Evolutionary conservation across 2,888 invertebrate genomes (phyloP).

Genomic region (Rhabditophanes sp.): DNA sequence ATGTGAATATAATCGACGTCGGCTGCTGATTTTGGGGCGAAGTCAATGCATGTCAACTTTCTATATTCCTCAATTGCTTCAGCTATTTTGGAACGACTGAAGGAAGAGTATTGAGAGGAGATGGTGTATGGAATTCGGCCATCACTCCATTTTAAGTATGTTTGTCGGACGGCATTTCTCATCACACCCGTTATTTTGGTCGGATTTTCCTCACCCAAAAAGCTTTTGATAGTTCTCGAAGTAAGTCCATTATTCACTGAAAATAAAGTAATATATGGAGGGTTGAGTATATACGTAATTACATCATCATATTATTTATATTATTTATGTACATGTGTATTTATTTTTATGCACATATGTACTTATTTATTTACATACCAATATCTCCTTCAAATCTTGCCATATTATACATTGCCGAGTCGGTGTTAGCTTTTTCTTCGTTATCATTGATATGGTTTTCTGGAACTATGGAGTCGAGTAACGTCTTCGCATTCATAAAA

Average conservation of each 20-base stretch:
- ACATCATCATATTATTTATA: no score
- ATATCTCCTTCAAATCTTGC: constrained; percentile 40
- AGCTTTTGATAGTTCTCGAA: constrained; percentile 20
- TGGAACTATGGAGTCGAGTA: constrained; percentile 12
- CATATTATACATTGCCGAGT: constrained; percentile 38
- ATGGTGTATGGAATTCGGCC: constrained; percentile 42
- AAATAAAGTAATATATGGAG: constrained; percentile 5
- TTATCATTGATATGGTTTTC: constrained; percentile 10
- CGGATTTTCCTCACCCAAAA: constrained; percentile 18
- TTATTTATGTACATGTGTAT: no score
- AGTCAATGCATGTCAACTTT: constrained; percentile 34
- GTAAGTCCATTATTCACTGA: constrained; percentile 28
- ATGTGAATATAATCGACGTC: constrained; percentile 42
- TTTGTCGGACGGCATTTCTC: constrained; percentile 34
- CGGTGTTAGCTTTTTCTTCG: constrained; percentile 17
- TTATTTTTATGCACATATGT: no score
- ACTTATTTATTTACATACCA: no score
- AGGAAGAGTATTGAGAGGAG: constrained; percentile 21
- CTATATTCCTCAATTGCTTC: constrained; percentile 38
- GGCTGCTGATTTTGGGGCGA: constrained; percentile 31
- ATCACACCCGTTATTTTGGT: constrained; percentile 26
- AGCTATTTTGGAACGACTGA: constrained; percentile 34
- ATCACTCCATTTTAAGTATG: constrained; percentile 37
- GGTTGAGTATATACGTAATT: no score
- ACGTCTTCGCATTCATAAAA: constrained; percentile 11